These are phyloP conservation scores for Numenius phaeopus DNA, from an alignment of 2,797 vertebrate genomes.

Conservation along the genomic window DNA sequence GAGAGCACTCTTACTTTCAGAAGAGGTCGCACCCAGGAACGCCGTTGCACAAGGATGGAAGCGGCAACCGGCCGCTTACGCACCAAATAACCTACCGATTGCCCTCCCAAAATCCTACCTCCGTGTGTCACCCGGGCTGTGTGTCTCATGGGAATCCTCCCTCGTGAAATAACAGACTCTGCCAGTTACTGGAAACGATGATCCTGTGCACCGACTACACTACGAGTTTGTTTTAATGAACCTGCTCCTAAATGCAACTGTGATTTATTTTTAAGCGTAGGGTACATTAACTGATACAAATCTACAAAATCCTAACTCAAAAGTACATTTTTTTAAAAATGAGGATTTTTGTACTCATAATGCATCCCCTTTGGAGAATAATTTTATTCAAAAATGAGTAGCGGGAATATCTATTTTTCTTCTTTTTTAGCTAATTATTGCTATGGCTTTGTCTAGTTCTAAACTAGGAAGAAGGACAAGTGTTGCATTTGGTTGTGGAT, in stretches of 20 bases:
- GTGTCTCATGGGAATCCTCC: not conserved
- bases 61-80: accelerated
- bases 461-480: not conserved
- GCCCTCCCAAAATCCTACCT: not conserved
- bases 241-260: not conserved
- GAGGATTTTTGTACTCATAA: not conserved
- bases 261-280: not conserved
- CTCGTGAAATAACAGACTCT: not conserved
- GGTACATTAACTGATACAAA: accelerated
- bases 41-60: accelerated
- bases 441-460: not conserved
- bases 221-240: not conserved
- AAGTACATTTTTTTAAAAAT: not conserved
- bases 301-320: not conserved
- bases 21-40: not conserved
- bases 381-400: not conserved
- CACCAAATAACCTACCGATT: not conserved
- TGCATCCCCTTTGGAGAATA: not conserved
- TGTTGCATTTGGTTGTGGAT: accelerated
- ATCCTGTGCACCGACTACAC: accelerated
- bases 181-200: not conserved
- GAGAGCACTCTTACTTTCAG: not conserved
- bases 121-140: accelerated
- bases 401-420: not conserved
- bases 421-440: not conserved